Conservation (phyloP, 2,797 vertebrate species). For the Smutsia temminckii region DNA sequence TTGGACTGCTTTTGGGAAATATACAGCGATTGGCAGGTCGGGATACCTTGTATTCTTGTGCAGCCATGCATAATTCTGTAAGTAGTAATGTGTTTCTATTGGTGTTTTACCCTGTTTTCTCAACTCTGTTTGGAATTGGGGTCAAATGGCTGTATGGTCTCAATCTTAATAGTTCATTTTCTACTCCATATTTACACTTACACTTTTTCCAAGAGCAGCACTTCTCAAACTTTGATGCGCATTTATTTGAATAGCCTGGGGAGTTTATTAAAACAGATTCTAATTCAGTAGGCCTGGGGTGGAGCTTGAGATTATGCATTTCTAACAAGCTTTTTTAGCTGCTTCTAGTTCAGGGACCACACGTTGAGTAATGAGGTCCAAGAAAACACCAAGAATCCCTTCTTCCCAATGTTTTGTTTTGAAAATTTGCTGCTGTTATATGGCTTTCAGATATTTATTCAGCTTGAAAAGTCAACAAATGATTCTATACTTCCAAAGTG, state of each 20-base stretch:
- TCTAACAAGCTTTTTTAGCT: conserved; percentile 38
- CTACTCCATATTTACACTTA: background rate
- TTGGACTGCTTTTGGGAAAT: conserved; percentile 95
- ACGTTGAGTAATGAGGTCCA: background rate
- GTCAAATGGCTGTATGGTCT: background rate
- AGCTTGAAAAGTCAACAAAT: conserved; percentile 28
- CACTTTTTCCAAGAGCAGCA: background rate
- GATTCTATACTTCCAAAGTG: background rate
- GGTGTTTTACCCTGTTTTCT: conserved; percentile 15
- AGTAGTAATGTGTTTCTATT: conserved; percentile 75
- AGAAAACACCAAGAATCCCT: background rate
- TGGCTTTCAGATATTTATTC: conserved; percentile 22
- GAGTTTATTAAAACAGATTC: background rate
- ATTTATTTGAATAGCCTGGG: background rate
- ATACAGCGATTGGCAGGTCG: conserved; percentile 89
- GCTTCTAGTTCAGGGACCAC: background rate
- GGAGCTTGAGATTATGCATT: background rate
- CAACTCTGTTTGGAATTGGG: background rate
- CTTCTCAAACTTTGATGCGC: background rate
- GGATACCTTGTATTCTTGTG: conserved; percentile 80
- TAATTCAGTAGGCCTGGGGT: background rate
- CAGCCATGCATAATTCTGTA: conserved; percentile 82
- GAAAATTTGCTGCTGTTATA: conserved; percentile 49
- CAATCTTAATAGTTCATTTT: background rate
- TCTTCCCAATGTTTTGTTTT: conserved; percentile 7